Evolutionary conservation across 2,888 invertebrate species (phyloP), one percentile per base, ranked within the genome.

Genomic region (Euplagia quadripunctaria): DNA sequence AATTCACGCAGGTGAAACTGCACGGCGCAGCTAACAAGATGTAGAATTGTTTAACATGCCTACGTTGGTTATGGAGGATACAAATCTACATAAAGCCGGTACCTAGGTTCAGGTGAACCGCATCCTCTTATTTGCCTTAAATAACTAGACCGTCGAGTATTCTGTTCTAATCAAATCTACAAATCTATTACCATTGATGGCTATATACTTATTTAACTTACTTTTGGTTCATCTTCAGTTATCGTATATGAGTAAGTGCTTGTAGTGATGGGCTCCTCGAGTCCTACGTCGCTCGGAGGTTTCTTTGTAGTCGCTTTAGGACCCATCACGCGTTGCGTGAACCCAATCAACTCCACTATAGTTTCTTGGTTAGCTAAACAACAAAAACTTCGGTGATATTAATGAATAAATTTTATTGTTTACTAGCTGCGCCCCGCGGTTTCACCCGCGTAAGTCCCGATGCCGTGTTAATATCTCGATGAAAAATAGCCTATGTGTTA

Each of bases 321-420:
- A 17, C 89, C 91, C 74, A 91, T 76, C 84, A 98, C 97, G 69
- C 98, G 96, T 85, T 98, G 97, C 6, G 97, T 96, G 89, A 99
- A 99, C n/a, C 98, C 98, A 81, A 99, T 97, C 75, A 99, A 93
- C 91, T 99, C 99, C 14, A 99, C 98, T 80, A 99, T 98, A 0
- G 99, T 99, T 92, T 99, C 99, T 91, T 99, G 99, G 93, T 99
- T 99, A 0, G 99, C 98, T 98, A 90, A 17, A 85, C 61, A 68
- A 31, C n/a, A 46, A 64, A 16, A 71, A 64, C 55, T 0, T 67
- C 1, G 31, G n/a, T n/a, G n/a, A n/a, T 31, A 31, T 31, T 31
- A 31, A 1, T 31, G 31, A 31, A 31, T 31, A 31, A 31, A 31
- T 31, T 31, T 31, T 31, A 31, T 31, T 31, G 31, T 31, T 31